Evolutionary conservation across 2,888 invertebrate genomes (phyloP), one percentile per base, ranked within the genome.

Genomic region (Apomyelois bistriatella): DNA sequence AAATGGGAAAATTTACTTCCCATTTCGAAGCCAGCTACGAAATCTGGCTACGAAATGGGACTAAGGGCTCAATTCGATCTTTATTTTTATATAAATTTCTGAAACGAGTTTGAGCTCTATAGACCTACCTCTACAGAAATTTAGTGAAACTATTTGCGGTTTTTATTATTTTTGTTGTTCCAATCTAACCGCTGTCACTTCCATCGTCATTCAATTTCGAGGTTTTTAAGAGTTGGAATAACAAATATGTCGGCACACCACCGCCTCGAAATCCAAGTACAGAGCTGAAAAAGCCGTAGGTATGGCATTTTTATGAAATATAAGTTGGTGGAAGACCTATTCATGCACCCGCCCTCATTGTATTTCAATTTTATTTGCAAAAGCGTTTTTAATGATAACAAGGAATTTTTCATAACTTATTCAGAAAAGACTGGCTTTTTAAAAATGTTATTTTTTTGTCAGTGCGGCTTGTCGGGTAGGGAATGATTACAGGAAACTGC

Each of bases 281-380:
- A 41, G 40, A 46, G 28, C 12, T 30, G 10, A 43, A 46, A 30
- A 30, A 46, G 46, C 10, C 46, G 35, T 12, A n/a, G n/a, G n/a
- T n/a, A 40, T 13, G 47, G 51, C 30, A 51, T 51, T 43, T 46
- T 50, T 50, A 49, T 43, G 43, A 46, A 54, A 54, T 1, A 9
- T 37, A 38, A 49, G 22, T 49, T 49, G 22, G 2, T 49, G n/a
- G n/a, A n/a, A n/a, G n/a, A 7, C 12, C 48, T 38, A 38, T 49
- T 49, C 38, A 37, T 49, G 28, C 38, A 36, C 36, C 30, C 12
- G 4, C 1, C 38, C 36, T 32, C 47, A 47, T 51, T 54, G 48
- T 54, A 51, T 54, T 54, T 50, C 40, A 36, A 51, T 54, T 54
- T 54, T 47, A 54, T 46, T 54, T 35, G 41, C 47, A 22, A 38